These are phyloP conservation scores for Nicator chloris DNA, from an alignment of 2,113 vertebrate genomes.

Conservation along the genomic window DNA sequence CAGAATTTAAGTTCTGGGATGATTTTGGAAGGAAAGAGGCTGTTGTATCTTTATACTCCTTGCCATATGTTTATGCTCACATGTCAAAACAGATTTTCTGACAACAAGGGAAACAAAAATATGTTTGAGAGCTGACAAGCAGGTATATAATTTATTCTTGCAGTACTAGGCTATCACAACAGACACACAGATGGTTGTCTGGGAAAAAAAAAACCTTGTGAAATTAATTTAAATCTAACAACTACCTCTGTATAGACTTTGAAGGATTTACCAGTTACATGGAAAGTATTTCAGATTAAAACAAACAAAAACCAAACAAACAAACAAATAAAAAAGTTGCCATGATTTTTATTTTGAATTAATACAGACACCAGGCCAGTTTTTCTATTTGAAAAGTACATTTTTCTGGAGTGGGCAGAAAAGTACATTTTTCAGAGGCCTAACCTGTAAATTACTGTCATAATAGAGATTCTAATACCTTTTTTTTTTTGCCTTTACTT, in stretches of 20 bases:
- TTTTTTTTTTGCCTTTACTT: constrained; percentile 2
- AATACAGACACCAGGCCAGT: neutral
- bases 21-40: neutral
- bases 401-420: neutral
- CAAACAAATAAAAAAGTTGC: neutral
- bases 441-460: neutral
- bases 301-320: neutral
- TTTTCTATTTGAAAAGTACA: neutral
- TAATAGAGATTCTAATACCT: neutral
- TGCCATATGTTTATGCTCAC: neutral
- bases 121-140: neutral
- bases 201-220: neutral
- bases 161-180: neutral
- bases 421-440: neutral
- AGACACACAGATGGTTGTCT: neutral
- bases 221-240: neutral
- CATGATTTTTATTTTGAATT: neutral
- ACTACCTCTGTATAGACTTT: neutral
- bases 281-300: neutral
- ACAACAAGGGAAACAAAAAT: neutral
- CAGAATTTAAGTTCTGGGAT: neutral
- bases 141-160: neutral
- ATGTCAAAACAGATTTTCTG: neutral
- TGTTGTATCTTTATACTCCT: neutral
- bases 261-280: neutral